Percentiles rank a stretch among this genome's conserved stretches.
Evolutionary conservation across 2,797 vertebrate species (phyloP).

Genomic region (Characodon lateralis): DNA sequence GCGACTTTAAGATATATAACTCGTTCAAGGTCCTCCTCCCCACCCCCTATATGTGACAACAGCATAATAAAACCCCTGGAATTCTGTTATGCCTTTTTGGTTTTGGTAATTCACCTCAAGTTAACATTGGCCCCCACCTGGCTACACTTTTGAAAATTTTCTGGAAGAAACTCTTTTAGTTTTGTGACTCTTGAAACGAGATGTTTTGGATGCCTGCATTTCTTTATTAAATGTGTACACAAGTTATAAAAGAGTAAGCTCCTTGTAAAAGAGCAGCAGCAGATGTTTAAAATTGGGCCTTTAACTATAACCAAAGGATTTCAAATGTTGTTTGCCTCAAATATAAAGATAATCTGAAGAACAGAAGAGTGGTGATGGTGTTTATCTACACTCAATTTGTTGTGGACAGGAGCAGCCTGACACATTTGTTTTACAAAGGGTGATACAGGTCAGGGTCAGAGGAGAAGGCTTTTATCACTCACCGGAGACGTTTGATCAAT

Average conservation of each 20-base stretch:
- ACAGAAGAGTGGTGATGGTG: not conserved
- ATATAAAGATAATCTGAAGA: not conserved
- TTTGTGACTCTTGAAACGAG: too few relatives aligned
- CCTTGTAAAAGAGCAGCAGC: not conserved
- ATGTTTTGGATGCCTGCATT: too few relatives aligned
- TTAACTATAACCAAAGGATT: not conserved
- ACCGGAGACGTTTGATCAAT: constrained; percentile 62
- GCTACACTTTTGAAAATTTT: too few relatives aligned
- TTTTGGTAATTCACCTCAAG: not conserved
- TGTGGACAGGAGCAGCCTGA: constrained; percentile 30
- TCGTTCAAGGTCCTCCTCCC: too few relatives aligned
- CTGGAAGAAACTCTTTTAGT: too few relatives aligned
- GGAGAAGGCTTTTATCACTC: constrained; percentile 54
- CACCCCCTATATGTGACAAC: too few relatives aligned
- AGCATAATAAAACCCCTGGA: too few relatives aligned
- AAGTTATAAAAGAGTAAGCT: not conserved
- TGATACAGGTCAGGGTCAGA: constrained; percentile 53
- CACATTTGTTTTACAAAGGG: constrained; percentile 58
- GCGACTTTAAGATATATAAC: too few relatives aligned
- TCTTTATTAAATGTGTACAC: too few relatives aligned
- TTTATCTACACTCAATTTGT: constrained; percentile 40
- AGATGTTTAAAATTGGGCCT: not conserved
- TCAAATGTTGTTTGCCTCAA: not conserved
- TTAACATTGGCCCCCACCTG: not conserved
- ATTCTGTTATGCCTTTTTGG: too few relatives aligned